Base-by-base conservation (phyloP, 2,113 vertebrate genomes). In the Xenopus tropicalis region DNA sequence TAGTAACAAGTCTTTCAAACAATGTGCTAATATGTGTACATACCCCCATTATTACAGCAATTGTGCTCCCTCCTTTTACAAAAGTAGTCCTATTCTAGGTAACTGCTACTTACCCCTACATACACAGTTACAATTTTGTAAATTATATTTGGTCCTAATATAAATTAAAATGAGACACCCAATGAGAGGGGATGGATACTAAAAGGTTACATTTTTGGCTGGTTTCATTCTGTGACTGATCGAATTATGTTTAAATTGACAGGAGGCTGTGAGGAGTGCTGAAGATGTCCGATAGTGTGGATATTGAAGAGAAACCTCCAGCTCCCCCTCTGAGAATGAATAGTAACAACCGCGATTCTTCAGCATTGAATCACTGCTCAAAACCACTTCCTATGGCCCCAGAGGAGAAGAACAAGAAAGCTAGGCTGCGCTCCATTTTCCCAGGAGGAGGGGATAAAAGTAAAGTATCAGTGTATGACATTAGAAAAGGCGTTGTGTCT, bases 341-440 rank as follows among this genome's bases (percentile, higher is more conserved):
- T 90, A 98, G 96, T 88, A 98, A 94, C 89, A 97, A 94, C 69
- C 90, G 96, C 11, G 96, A 98, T 83, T 97, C 97, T 89, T 95
- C 94, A 59, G 92, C 92, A 7, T 83, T 96, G 44, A 96, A 98
- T 87, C 95, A 96, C 91, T 91, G 93, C 80, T 94, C 96, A 3
- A 98, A 98, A 90, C 96, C 97, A 1, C 95, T 99, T 77, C 97
- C 97, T 82, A 97, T 98, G 96, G 97, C 96, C 87, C 97, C 97
- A 0, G 97, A 99, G 88, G 97, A 99, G 90, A 99, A 99, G 87
- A 98, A 98, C 90, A 96, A 97, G 90, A 99, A 99, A 81, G 97
- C 95, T 82, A 93, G 97, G 81, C 96, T 99, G 65, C 94, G 96
- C 82, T 98, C 97, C 85, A 99, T 99, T 91, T 99, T 99, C 82